A percentile compares a stretch with the other conserved stretches of the same genome.
Conservation (phyloP, 1,140 invertebrate genomes). For the Rhopalosiphum padi region DNA sequence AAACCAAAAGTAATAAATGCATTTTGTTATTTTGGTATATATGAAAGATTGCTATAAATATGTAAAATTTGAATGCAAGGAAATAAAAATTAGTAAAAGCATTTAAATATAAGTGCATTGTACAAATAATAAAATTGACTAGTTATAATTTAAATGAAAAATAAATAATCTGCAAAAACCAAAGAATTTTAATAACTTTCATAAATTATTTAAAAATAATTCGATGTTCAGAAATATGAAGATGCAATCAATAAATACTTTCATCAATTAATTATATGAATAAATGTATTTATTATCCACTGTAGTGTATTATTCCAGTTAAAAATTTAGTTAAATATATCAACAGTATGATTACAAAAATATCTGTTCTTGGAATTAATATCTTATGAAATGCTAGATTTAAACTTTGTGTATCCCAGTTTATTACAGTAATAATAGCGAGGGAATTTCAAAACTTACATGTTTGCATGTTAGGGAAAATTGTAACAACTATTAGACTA, state of each 20-base stretch:
- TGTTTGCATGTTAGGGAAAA: background rate
- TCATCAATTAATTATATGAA: background rate
- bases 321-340: background rate
- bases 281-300: background rate
- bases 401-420: background rate
- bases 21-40: background rate
- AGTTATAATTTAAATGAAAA: background rate
- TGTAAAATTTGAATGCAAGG: background rate
- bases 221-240: background rate
- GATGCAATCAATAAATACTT: too few species aligned
- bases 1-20: background rate
- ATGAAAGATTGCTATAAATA: background rate
- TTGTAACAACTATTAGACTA: background rate
- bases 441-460: background rate
- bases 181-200: background rate
- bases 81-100: background rate
- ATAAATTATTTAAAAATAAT: too few species aligned
- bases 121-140: background rate
- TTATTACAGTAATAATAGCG: background rate
- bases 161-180: background rate
- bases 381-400: background rate
- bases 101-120: background rate
- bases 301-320: background rate
- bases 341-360: background rate
- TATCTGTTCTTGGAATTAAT: background rate